Base-by-base conservation (phyloP, 2,888 invertebrate species). In the Hypercompe scribonia region DNA sequence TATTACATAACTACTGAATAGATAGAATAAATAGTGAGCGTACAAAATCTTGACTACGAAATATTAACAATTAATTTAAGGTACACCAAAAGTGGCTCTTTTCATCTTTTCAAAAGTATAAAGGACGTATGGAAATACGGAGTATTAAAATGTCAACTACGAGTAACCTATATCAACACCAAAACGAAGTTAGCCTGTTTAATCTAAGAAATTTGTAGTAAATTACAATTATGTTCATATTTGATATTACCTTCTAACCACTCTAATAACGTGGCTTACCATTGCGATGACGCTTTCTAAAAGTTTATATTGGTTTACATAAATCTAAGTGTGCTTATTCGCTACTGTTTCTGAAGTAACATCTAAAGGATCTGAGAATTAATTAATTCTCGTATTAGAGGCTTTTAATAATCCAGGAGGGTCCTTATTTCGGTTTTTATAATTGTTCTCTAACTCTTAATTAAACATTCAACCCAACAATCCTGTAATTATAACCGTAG, bases 131-230 rank as follows among this genome's bases (percentile, higher is more conserved):
- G 21, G 46, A 46, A 46, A 24, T 50, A 50, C 24, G 8, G 50
- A 50, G 21, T 24, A 50, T 50, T 50, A 50, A 50, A 50, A 50
- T 50, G 24, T 50, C 24, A 24, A 50, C 5, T 15, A 3, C 13
- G 0, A 31, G 15, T 28, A 28, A 58, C 31, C 15, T 58, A 58
- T 28, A 58, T 58, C 15, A 28, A 28, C 15, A 28, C 58, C 13
- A 13, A 58, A 61, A 31, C 15, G 15, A 31, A 31, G 1, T 34
- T 64, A 24, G 24, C 15, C 64, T 24, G 8, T 24, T n/a, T 68
- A 73, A 80, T 75, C 73, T 74, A 66, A 66, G 31, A 15, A n/a
- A 76, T 77, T 79, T 73, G 64, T 74, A 68, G 73, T 70, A 61
- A 36, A 36, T 54, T 68, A 50, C 65, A 76, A 70, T 74, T 71